Percentiles rank a stretch among this genome's conserved stretches.
Evolutionary conservation across 2,888 invertebrate genomes (phyloP).

Genomic region (Melanchra persicariae): DNA sequence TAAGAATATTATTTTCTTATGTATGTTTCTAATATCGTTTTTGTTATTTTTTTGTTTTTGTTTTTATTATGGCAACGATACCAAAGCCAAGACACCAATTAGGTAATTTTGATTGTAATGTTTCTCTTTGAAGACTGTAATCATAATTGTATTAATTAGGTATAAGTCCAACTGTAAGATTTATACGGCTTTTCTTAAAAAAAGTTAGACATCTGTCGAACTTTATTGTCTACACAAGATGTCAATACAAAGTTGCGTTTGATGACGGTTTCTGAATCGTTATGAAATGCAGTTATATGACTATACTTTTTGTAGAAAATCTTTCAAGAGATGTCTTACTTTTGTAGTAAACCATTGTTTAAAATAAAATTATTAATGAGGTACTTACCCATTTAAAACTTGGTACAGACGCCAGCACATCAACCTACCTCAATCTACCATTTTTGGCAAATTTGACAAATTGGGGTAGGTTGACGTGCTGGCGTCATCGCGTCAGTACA

Average conservation of each 20-base stretch:
- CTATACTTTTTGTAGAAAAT: neutral
- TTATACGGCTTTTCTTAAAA: neutral
- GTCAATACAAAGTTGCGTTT: slow-evolving; percentile 14
- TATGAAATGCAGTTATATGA: slow-evolving; percentile 1
- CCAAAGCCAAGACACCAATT: slow-evolving; percentile 17
- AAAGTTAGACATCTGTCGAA: slow-evolving; percentile 15
- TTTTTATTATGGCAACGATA: slow-evolving; percentile 13
- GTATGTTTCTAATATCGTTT: slow-evolving; percentile 16
- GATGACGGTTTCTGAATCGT: slow-evolving; percentile 17
- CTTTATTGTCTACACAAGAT: slow-evolving; percentile 16
- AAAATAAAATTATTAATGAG: no score
- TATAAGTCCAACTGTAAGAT: neutral
- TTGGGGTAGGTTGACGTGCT: no score
- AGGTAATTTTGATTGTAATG: neutral
- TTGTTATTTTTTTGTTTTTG: slow-evolving; percentile 1
- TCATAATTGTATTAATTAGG: neutral
- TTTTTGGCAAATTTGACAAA: no score
- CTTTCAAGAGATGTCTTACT: slow-evolving; percentile 4
- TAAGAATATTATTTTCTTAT: slow-evolving; percentile 24
- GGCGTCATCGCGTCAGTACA: slow-evolving; percentile 2
- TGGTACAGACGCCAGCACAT: no score
- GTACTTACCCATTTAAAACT: no score
- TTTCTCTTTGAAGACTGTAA: no score
- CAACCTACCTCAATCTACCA: slow-evolving; percentile 1
- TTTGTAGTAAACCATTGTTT: slow-evolving; percentile 2